A percentile compares a stretch with the other conserved stretches of the same genome.
Evolutionary conservation across 2,888 invertebrate species (phyloP).

Genomic region (Temnothorax ravouxi): DNA sequence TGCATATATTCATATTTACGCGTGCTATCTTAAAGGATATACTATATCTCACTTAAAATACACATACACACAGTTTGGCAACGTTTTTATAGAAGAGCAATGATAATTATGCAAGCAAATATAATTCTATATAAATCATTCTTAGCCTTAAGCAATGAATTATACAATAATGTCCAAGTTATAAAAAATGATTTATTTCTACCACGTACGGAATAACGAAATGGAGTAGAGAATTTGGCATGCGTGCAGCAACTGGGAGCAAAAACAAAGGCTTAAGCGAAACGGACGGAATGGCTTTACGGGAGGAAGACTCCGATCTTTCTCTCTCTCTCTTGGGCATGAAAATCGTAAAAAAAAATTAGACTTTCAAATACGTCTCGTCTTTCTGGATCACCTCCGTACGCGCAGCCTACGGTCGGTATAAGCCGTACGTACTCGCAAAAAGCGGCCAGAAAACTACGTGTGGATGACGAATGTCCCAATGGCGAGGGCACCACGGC

Average conservation of each 20-base stretch:
- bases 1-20: conserved; percentile 34
- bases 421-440: conserved; percentile 52
- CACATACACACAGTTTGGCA: neutral
- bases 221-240: conserved; percentile 5
- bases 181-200: conserved; percentile 30
- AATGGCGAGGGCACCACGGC: conserved; percentile 71
- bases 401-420: conserved; percentile 51
- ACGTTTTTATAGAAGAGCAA: neutral
- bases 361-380: conserved; percentile 72
- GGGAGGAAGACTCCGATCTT: conserved; percentile 41
- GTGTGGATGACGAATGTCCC: conserved; percentile 80
- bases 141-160: neutral
- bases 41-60: conserved; percentile 21
- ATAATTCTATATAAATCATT: neutral
- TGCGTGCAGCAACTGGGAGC: conserved; percentile 30
- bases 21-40: neutral
- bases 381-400: conserved; percentile 66
- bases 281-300: conserved; percentile 24
- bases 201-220: conserved; percentile 4
- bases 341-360: conserved; percentile 63
- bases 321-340: conserved; percentile 17
- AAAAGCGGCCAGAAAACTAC: conserved; percentile 68
- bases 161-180: neutral
- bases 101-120: neutral
- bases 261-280: conserved; percentile 33